Evolutionary conservation across 2,797 vertebrate genomes (phyloP), one percentile per base, ranked within the genome.

Genomic region (Neosalanx taihuensis): DNA sequence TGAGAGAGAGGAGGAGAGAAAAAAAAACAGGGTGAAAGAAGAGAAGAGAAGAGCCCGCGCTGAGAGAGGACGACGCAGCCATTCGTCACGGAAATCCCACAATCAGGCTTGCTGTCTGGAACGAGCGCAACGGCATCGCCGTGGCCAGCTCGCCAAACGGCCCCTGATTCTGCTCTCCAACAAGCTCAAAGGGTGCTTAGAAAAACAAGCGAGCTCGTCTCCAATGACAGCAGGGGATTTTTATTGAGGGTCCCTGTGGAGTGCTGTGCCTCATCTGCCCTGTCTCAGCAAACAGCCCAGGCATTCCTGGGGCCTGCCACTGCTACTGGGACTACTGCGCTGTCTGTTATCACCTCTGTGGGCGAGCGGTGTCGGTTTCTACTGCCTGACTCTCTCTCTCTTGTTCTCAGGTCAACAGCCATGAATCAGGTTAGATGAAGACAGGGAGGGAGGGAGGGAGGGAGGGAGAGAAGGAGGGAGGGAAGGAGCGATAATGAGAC

Each of bases 51-150:
- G 12, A 37, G n/a, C 67, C 37, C 41, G 61, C 18, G 59, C 15
- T 10, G 3, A 41, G 37, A 20, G 69, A 65, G 64, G 64, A 58
- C 61, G 61, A 56, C 41, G 56, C 57, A 29, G 76, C 76, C 33
- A 88, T 87, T 85, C 86, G 87, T 88, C 85, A 87, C 80, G 76
- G 49, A 82, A 82, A 86, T 84, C 75, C 75, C 68, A 76, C 73
- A 76, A 84, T 87, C 78, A 72, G 72, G 69, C 80, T 85, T 89
- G 79, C 87, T 83, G 80, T 77, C 73, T 70, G 7, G 13, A 12
- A 75, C 17, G 59, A 81, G 76, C 1, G 37, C 67, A 76, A 76
- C 65, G 53, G 73, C 20, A 35, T 86, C 80, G 12, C 79, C 10
- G n/a, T n/a, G 23, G 80, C 64, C 69, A 72, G 83, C 78, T 83